Base-by-base conservation (phyloP, 1,140 invertebrate species). In the Hetaerina americana region DNA sequence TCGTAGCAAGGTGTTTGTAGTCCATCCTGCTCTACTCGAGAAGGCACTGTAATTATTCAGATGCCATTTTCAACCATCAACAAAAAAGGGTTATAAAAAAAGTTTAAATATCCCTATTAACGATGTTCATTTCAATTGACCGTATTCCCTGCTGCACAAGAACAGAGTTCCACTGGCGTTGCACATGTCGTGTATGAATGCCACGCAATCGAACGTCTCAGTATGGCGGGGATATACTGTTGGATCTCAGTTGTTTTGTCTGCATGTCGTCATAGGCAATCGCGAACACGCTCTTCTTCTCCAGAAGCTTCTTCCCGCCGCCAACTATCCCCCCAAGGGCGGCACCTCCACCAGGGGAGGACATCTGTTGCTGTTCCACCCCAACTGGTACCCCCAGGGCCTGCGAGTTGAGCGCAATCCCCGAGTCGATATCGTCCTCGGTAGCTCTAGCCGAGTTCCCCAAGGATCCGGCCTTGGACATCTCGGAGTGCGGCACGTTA, bases 261-360 rank as follows among this genome's bases (percentile, higher is more conserved):
- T 88, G 85, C 76, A 95, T 91, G 77, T 94, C 92, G 77, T 92
- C 92, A 77, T 95, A 96, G 1, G 93, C 92, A 75, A 96, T 95
- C 0, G 93, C 94, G 76, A 95, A 96, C n/a, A 96, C 88, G 78
- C 93, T 95, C 77, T 95, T 95, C 82, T 95, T 95, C 76, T 95
- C 92, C 26, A 94, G 86, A 73, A 94, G 88, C 81, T 78, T 83
- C 77, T 29, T 73, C 66, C 67, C 78, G 15, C 40, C 40, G 2
- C 40, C 40, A 10, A 57, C 40, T n/a, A 57, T n/a, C 22, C 40
- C 40, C 40, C 40, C 40, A 57, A 57, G 22, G 22, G 40, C 40
- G 10, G 40, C 40, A n/a, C 40, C 40, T 2, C 40, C 40, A 57
- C 40, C 40, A 1, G 40, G 10, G 2, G 40, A 57, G 6, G 31